phyloP scores from a whole-genome alignment of 2,888 invertebrate species.

The Fabriciana adippe region DNA sequence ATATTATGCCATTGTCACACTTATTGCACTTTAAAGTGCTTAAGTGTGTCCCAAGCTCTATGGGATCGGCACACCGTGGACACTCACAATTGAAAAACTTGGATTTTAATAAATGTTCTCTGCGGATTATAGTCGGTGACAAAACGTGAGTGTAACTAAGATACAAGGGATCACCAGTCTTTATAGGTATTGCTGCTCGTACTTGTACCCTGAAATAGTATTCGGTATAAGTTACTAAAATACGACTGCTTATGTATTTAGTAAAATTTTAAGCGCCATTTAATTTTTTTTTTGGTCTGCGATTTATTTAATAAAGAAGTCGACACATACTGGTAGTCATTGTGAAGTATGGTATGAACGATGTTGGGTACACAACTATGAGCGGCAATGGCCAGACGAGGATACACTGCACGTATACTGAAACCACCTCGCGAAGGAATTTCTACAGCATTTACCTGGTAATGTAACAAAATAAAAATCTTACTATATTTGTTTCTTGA shows the following conservation, averaged over 20 bases:
- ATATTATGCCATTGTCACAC: conserved; percentile 87
- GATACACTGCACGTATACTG: conserved; percentile 89
- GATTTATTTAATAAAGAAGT: neutral
- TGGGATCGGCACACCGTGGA: conserved; percentile 88
- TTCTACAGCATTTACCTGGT: conserved; percentile 88
- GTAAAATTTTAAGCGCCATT: neutral
- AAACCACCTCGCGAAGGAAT: conserved; percentile 86
- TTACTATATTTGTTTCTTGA: neutral
- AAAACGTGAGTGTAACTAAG: conserved; percentile 90
- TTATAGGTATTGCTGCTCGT: conserved; percentile 85
- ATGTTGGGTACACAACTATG: conserved; percentile 93
- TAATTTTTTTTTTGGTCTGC: neutral
- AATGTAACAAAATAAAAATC: neutral
- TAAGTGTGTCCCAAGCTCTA: conserved; percentile 89
- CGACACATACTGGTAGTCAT: conserved; percentile 26
- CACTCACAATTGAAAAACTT: conserved; percentile 92
- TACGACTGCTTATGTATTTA: neutral
- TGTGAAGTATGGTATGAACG: conserved; percentile 85
- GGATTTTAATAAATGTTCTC: conserved; percentile 86
- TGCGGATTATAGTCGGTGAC: conserved; percentile 86
- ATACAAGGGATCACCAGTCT: conserved; percentile 84
- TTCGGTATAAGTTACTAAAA: neutral
- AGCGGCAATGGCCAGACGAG: conserved; percentile 87
- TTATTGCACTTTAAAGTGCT: conserved; percentile 90
- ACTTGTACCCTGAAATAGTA: conserved; percentile 82